These are phyloP conservation scores for Drosophila fuyamai DNA, from an alignment of 1,140 invertebrate genomes.

Conservation along the genomic window DNA sequence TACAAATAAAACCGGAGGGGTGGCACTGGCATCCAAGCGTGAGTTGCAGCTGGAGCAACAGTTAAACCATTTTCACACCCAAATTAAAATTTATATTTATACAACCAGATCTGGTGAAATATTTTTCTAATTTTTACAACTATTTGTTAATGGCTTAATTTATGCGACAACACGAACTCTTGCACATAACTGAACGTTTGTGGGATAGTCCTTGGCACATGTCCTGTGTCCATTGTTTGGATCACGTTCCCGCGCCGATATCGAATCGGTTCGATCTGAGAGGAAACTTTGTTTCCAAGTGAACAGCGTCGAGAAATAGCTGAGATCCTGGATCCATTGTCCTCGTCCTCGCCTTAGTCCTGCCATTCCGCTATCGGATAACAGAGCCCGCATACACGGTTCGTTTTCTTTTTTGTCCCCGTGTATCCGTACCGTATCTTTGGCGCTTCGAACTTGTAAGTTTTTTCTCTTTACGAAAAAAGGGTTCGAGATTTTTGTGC, in stretches of 20 bases:
- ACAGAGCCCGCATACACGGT: constrained; percentile 75
- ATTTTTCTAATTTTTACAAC: constrained; percentile 52
- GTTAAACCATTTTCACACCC: constrained; percentile 28
- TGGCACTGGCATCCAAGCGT: constrained; percentile 38
- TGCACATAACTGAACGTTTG: constrained; percentile 25
- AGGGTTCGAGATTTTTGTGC: constrained; percentile 72
- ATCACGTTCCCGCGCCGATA: constrained; percentile 72
- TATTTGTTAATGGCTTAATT: constrained; percentile 69
- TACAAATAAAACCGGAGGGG: constrained; percentile 14
- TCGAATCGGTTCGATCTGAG: constrained; percentile 77
- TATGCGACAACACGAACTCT: constrained; percentile 66
- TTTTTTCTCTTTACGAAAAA: constrained; percentile 51
- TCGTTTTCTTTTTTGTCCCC: constrained; percentile 51
- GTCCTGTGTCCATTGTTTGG: constrained; percentile 69
- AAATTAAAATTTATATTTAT: constrained; percentile 25
- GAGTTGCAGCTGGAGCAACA: constrained; percentile 71
- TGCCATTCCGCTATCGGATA: constrained; percentile 75
- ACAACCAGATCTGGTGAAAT: constrained; percentile 22
- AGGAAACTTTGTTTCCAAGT: constrained; percentile 75
- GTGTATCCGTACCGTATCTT: constrained; percentile 59
- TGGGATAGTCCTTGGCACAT: constrained; percentile 53
- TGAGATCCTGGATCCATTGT: constrained; percentile 40
- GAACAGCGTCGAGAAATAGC: constrained; percentile 42
- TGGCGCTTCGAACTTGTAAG: constrained; percentile 71
- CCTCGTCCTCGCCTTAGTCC: constrained; percentile 18